Percentiles rank a stretch among this genome's conserved stretches.
phyloP scores from a whole-genome alignment of 2,113 vertebrate genomes.

The Cyprinus carpio region DNA sequence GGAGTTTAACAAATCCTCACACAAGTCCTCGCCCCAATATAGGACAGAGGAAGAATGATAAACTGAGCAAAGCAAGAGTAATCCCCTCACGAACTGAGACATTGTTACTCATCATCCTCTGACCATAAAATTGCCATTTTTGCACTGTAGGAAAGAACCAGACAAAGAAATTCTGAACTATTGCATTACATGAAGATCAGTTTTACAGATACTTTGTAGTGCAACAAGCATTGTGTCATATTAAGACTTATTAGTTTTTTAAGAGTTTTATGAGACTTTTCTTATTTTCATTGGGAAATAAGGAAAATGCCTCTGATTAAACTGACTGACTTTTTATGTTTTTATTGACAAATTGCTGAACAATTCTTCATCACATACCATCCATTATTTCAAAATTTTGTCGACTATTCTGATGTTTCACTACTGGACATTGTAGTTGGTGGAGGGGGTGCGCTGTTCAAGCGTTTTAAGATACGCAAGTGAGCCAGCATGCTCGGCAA shows the following conservation, averaged over 20 bases:
- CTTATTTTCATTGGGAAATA: background rate
- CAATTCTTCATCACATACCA: no score
- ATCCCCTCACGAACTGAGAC: constrained; percentile 29
- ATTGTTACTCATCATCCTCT: constrained; percentile 15
- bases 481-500: no score
- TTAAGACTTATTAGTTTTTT: background rate
- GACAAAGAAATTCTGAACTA: background rate
- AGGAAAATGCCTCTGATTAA: background rate
- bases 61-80: constrained; percentile 21
- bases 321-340: background rate
- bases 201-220: background rate
- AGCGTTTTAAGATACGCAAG: no score
- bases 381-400: no score
- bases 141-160: background rate
- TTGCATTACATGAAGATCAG: background rate
- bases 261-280: background rate
- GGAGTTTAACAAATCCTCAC: constrained; percentile 66
- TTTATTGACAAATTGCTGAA: no score
- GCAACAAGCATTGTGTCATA: background rate
- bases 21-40: constrained; percentile 45
- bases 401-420: no score
- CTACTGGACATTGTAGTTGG: no score
- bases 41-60: constrained; percentile 5
- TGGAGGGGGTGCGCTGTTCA: no score
- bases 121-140: constrained; percentile 35